Conservation (phyloP, 2,888 invertebrate genomes). For the Drosophila aldrichi region DNA sequence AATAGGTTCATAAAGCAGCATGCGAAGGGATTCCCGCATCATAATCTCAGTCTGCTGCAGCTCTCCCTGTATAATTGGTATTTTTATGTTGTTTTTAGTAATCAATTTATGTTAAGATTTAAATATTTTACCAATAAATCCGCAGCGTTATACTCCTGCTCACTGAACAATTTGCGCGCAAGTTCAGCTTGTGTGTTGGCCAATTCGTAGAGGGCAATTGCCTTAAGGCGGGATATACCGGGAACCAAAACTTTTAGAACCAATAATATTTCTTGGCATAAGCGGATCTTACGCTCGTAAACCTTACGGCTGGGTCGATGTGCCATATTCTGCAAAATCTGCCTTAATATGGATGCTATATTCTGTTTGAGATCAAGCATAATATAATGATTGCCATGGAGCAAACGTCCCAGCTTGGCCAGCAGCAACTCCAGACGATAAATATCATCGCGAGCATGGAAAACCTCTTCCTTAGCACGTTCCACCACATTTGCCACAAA, state of each 20-base stretch:
- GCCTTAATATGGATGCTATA: constrained; percentile 87
- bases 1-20: constrained; percentile 90
- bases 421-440: constrained; percentile 86
- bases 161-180: constrained; percentile 74
- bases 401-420: constrained; percentile 86
- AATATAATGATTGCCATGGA: constrained; percentile 89
- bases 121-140: constrained; percentile 66
- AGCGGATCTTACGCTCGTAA: constrained; percentile 88
- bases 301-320: constrained; percentile 86
- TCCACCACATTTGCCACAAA: constrained; percentile 86
- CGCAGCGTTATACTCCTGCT: constrained; percentile 67
- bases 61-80: constrained; percentile 84
- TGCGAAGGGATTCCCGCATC: constrained; percentile 88
- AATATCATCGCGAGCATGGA: constrained; percentile 83
- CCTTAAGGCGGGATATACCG: constrained; percentile 85
- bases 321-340: constrained; percentile 86
- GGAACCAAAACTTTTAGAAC: constrained; percentile 90
- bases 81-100: not conserved
- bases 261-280: constrained; percentile 89
- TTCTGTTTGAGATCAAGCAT: constrained; percentile 90
- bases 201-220: constrained; percentile 91
- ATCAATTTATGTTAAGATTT: not conserved
- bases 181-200: constrained; percentile 89
- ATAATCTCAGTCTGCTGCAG: constrained; percentile 87
- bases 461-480: constrained; percentile 85